Evolutionary conservation across 2,113 vertebrate genomes (phyloP).

Genomic region (Bubalus kerabau): DNA sequence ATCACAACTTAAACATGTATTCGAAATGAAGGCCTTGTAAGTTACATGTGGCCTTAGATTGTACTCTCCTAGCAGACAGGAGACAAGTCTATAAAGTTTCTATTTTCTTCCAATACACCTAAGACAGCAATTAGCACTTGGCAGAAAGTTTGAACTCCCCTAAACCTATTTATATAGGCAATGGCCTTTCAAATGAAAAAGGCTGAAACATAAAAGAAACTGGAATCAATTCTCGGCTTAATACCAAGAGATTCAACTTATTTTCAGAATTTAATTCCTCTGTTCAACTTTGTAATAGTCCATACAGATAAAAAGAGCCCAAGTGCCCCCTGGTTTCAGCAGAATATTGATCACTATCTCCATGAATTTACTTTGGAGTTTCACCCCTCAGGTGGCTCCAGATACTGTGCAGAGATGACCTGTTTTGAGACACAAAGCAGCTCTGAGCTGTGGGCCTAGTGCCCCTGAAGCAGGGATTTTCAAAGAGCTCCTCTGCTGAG

Average conservation of each 20-base stretch:
- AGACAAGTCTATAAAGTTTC: not conserved
- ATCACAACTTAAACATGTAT: not conserved
- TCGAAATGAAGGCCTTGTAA: not conserved
- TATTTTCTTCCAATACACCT: not conserved
- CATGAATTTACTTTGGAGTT: conserved; percentile 38
- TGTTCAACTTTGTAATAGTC: conserved; percentile 51
- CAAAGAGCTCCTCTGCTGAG: conserved; percentile 48
- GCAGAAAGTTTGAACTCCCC: conserved; percentile 41
- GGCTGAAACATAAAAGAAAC: conserved; percentile 30
- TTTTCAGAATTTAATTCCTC: conserved; percentile 57
- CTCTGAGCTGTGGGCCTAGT: not conserved
- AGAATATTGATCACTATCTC: conserved; percentile 34
- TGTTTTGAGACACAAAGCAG: conserved; percentile 49
- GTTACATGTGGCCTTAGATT: not conserved
- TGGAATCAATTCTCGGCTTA: conserved; percentile 47
- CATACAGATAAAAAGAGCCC: conserved; percentile 44
- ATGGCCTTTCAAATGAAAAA: conserved; percentile 53
- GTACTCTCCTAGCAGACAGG: not conserved
- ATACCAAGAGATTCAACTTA: conserved; percentile 42
- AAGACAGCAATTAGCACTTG: conserved; percentile 24
- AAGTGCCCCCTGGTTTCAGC: not conserved
- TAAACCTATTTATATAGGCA: conserved; percentile 37
- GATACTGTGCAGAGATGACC: conserved; percentile 36
- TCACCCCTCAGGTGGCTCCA: conserved; percentile 22
- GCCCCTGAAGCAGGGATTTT: conserved; percentile 43